Percentiles rank a stretch among this genome's conserved stretches.
Conservation (phyloP, 2,797 vertebrate genomes). For the Sebastes nivosus region DNA sequence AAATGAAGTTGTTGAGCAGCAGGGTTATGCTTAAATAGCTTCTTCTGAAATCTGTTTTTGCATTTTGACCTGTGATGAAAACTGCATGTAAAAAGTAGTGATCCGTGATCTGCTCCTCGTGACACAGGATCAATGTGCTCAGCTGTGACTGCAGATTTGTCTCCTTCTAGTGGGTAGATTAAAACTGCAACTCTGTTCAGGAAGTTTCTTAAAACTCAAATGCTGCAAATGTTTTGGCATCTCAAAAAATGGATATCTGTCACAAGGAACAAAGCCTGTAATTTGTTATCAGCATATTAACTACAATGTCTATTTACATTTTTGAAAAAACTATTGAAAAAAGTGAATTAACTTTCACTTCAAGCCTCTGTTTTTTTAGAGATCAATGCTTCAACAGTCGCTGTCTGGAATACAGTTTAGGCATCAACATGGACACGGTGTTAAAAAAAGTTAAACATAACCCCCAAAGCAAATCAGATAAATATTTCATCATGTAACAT, state of each 20-base stretch:
- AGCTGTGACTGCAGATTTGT: conserved; percentile 53
- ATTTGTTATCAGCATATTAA: conserved; percentile 19
- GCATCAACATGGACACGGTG: conserved; percentile 29
- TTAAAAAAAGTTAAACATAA: conserved; percentile 19
- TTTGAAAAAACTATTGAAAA: conserved; percentile 32
- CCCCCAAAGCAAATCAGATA: conserved; percentile 40
- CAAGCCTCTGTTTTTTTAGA: not conserved
- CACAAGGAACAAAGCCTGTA: conserved; percentile 12
- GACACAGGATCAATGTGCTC: conserved; percentile 1
- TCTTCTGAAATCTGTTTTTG: conserved; percentile 19
- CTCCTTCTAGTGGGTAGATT: conserved; percentile 67
- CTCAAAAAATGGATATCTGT: conserved; percentile 20
- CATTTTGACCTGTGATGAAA: conserved; percentile 23
- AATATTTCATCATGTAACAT: conserved; percentile 48
- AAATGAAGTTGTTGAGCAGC: conserved; percentile 22
- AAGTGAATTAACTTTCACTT: conserved; percentile 22
- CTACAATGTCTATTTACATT: conserved; percentile 58
- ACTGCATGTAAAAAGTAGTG: conserved; percentile 15
- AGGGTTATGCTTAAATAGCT: conserved; percentile 4
- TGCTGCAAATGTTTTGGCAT: conserved; percentile 14
- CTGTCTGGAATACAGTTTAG: conserved; percentile 54
- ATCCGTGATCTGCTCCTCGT: not conserved
- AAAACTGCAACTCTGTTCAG: conserved; percentile 28
- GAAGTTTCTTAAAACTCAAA: conserved; percentile 7
- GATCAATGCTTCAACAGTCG: conserved; percentile 46